Conservation (phyloP, 1,140 invertebrate genomes). For the Drosophila truncata region DNA sequence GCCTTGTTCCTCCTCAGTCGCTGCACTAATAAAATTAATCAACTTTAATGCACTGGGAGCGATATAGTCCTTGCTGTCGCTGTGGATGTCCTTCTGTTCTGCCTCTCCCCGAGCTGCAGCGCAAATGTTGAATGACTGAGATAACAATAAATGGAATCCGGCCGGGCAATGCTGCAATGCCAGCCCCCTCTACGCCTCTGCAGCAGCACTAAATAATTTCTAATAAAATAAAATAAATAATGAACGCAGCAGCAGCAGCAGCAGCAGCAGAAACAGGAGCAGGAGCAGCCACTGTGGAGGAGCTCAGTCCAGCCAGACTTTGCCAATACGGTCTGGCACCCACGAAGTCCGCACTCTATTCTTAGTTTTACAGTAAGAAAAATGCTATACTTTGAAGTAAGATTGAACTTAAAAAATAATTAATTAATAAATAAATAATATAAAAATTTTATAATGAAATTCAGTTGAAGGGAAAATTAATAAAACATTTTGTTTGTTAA, state of each 20-base stretch:
- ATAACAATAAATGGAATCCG: constrained; percentile 81
- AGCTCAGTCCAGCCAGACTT: constrained; percentile 27
- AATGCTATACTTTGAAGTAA: fast-evolving
- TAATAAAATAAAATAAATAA: constrained; percentile 85
- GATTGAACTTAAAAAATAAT: neutral
- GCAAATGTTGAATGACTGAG: constrained; percentile 73
- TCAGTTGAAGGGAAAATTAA: neutral
- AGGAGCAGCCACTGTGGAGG: constrained; percentile 21
- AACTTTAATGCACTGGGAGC: constrained; percentile 73
- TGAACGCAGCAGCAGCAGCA: constrained; percentile 65
- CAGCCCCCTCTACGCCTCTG: constrained; percentile 7
- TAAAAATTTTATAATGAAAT: neutral
- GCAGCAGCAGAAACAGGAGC: too few species aligned
- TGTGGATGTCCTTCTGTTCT: constrained; percentile 2
- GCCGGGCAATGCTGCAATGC: constrained; percentile 44
- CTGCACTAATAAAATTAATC: constrained; percentile 77
- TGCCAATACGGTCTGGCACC: constrained; percentile 44
- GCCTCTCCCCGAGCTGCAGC: constrained; percentile 18
- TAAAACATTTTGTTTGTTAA: neutral
- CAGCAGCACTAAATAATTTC: constrained; percentile 80
- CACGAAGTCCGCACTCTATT: constrained; percentile 20
- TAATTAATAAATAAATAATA: neutral
- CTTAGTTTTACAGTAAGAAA: neutral
- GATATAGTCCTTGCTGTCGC: constrained; percentile 9
- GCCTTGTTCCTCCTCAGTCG: constrained; percentile 10